These are phyloP conservation scores for Lithophane semibrunnea DNA, from an alignment of 2,888 invertebrate species.

Conservation along the genomic window DNA sequence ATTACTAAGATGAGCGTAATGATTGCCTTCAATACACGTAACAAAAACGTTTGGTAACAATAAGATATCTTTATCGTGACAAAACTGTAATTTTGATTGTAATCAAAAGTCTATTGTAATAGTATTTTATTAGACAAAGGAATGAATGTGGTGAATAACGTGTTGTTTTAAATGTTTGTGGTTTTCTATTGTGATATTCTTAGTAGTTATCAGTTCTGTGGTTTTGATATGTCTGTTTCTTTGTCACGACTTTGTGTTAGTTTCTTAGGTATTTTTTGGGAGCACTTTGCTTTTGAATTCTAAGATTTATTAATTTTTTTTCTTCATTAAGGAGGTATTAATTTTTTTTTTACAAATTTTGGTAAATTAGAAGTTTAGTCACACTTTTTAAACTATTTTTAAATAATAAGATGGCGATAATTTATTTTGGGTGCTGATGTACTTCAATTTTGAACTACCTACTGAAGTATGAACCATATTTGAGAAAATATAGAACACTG, in stretches of 20 bases:
- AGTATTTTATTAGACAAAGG: slow-evolving; percentile 45
- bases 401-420: slow-evolving; percentile 14
- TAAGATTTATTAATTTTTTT: neutral
- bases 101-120: slow-evolving; percentile 52
- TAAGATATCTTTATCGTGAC: slow-evolving; percentile 36
- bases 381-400: neutral
- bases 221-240: slow-evolving; percentile 13
- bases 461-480: neutral
- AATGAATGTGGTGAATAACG: slow-evolving; percentile 49
- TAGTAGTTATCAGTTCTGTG: slow-evolving; percentile 26
- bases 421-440: neutral
- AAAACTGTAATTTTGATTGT: slow-evolving; percentile 55
- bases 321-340: neutral
- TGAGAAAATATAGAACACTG: neutral
- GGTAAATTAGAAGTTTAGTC: neutral
- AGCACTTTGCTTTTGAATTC: neutral
- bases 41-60: slow-evolving; percentile 40
- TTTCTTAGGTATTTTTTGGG: neutral
- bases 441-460: neutral
- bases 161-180: slow-evolving; percentile 47
- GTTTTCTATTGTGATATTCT: slow-evolving; percentile 32
- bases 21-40: slow-evolving; percentile 16
- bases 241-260: slow-evolving; percentile 10
- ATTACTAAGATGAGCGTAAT: slow-evolving; percentile 8
- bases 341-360: neutral